Evolutionary conservation across 2,113 vertebrate genomes (phyloP), one percentile per base, ranked within the genome.

Genomic region (Prionailurus viverrinus): DNA sequence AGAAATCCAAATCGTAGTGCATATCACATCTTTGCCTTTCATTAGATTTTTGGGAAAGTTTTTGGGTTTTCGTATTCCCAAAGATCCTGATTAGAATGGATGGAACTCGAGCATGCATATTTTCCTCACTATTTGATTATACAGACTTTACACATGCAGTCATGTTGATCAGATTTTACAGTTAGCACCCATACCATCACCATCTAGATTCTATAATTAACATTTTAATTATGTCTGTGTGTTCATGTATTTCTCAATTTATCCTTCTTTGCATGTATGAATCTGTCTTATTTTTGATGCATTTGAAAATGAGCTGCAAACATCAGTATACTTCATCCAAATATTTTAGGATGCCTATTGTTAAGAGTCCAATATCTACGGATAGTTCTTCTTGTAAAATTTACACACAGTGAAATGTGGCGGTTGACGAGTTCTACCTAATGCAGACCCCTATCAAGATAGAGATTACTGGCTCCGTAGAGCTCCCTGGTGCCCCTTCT

Each of bases 251-350:
- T 31, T 51, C 12, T 23, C 41, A 36, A 1, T 88, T 65, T 45
- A 76, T 58, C 53, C 27, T 25, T 86, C 65, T 58, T 92, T 51
- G 55, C 12, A 9, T 69, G 66, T 68, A 36, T 86, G 78, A 48
- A 74, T 19, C 16, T 36, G 31, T 48, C 51, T 86, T n/a, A 86
- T 74, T 85, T 65, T 63, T n/a, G 48, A 79, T 2, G 18, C 31
- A 39, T 63, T 94, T 90, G 33, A 85, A 83, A 95, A 63, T 82
- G n/a, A 73, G 19, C 39, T 81, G 53, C 53, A 85, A 48, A 33
- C 16, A 11, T 80, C 41, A 33, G 12, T 76, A 4, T 15, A 58
- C 51, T 84, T 55, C 13, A 55, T 33, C 23, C 25, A 36, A 19
- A 45, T 53, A 13, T 69, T 25, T 80, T 36, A 9, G 53, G 7